Evolutionary conservation across 2,888 invertebrate species (phyloP), one percentile per base, ranked within the genome.

Genomic region (Melieria omissa): DNA sequence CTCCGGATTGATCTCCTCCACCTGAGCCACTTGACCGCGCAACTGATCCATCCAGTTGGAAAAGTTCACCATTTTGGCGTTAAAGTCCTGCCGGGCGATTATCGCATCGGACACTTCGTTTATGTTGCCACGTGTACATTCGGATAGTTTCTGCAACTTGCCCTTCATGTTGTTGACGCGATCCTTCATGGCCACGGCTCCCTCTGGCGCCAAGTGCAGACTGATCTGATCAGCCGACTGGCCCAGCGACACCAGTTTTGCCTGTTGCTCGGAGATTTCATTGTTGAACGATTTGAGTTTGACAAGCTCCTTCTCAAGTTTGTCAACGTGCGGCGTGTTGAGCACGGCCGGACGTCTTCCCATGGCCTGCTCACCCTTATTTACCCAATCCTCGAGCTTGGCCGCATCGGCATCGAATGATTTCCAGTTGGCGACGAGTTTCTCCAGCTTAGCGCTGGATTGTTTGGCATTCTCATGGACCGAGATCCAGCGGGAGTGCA

Each of bases 181-280:
- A 68, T 90, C 90, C 86, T 94, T 95, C 1, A 96, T 85, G 9
- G 90, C 85, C 3, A 88, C 89, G 0, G 92, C 92, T 5, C 95
- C 95, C 85, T 96, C 95, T 0, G 94, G 91, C 54, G 93, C 91
- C 65, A 96, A 88, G 75, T 90, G 90, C 79, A 94, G 92, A 73
- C 93, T 92, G 41, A 96, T 92, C 71, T 92, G 91, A 83, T 96
- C 96, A 75, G 93, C 92, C 61, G 90, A 91, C 84, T 95, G 95
- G 0, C 93, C 93, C 58, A 96, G 85, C 1, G 92, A 90, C 55
- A 95, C 93, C 60, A 96, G 88, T 84, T 94, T 94, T 0, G 94
- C 93, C 86, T 95, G 94, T 79, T 95, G 95, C 81, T 94, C 93
- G 0, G 93, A 93, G 76, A 97, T 92, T 83, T 95, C 95, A 80